Evolutionary conservation across 1,140 invertebrate species (phyloP), one percentile per base, ranked within the genome.

Genomic region (Stenopsyche tienmushanensis): DNA sequence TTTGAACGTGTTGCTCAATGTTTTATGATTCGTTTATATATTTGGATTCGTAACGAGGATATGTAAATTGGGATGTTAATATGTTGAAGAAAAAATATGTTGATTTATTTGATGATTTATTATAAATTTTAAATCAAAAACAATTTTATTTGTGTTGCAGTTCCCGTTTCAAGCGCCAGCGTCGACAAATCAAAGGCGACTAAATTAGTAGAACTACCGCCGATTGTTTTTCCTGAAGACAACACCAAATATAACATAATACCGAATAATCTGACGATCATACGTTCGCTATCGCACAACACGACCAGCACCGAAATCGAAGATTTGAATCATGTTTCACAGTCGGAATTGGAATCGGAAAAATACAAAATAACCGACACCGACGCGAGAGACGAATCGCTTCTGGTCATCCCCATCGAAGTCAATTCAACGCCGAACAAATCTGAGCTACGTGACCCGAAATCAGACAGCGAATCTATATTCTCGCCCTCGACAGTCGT

Each of bases 191-290:
- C 44, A 15, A 47, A 5, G 44, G 44, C 5, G 18, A 47, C 18
- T n/a, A n/a, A n/a, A n/a, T 57, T 21, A 3, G 20, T 34, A 34
- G 57, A 64, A 44, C 47, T 64, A 50, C 69, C 69, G 2, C 69
- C 69, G 0, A 17, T 65, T 0, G 62, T 60, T 3, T 70, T 70
- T 23, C 69, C 69, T 0, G 57, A 65, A 57, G 65, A 70, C 39
- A 65, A 26, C 9, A 34, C 65, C 0, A 64, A 62, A 25, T 70
- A 65, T 18, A 70, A 65, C 21, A 67, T 67, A n/a, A 54, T 66
- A 47, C 39, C 53, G 10, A 67, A 58, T 25, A 70, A 65, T 29
- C 41, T 47, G 2, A 29, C 69, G 5, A 45, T 64, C 1, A 15
- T 67, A 5, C 42, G 25, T 7, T 64, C 60, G 1, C 34, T 66